Evolutionary conservation across 2,888 invertebrate genomes (phyloP), one percentile per base, ranked within the genome.

Genomic region (Octonoba sinensis): DNA sequence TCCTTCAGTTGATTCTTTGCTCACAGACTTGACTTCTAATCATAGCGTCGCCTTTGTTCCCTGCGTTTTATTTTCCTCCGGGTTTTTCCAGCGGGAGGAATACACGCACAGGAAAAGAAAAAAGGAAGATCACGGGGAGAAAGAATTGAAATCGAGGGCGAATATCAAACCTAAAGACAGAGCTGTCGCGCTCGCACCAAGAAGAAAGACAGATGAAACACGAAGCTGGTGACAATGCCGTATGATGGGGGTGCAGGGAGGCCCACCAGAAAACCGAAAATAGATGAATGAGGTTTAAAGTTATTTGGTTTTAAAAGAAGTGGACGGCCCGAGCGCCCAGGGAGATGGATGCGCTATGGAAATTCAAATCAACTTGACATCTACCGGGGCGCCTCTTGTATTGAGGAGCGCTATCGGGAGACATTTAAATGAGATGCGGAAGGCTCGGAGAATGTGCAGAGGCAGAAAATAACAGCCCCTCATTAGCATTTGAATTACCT

Each of bases 401-500:
- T 62, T 49, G 60, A 47, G 51, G 54, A 24, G 74, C 66, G 20
- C 59, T 44, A 59, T 64, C 64, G 64, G 64, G 64, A 64, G 64
- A 64, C 46, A 66, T 69, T 67, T 57, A 70, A 77, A 77, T 77
- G 77, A 77, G 77, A 77, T 77, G 77, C 67, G 56, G 27, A 62
- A 27, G 69, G 24, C 24, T n/a, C 44, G 76, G 69, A 72, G 69
- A 59, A 69, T 74, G 81, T 81, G 74, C 73, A 74, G 69, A 69
- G 51, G 69, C 77, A 78, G 83, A 83, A 83, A 83, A 83, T 83
- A 83, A 83, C 77, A 72, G 73, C 64, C 20, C 77, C 72, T 73
- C 83, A 83, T 83, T 83, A 83, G 83, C 83, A 83, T 83, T 83
- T 77, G 83, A 83, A 83, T 83, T 77, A 83, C 77, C 73, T 62